phyloP scores from a whole-genome alignment of 2,797 vertebrate genomes.

The Sternotherus odoratus region DNA sequence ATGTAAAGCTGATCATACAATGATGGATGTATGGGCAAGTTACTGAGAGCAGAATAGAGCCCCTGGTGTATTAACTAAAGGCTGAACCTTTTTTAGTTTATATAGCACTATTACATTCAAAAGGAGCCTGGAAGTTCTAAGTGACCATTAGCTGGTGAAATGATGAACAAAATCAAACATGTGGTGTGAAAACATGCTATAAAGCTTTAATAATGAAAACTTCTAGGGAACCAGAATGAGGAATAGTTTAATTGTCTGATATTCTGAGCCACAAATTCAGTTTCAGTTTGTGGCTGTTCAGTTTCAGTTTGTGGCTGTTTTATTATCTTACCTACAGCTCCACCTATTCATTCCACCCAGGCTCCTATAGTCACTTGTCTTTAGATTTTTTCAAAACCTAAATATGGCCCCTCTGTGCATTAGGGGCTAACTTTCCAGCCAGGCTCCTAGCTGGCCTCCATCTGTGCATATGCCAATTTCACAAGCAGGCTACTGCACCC shows the following conservation, averaged over 20 bases:
- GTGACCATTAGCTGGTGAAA: background rate
- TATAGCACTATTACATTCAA: background rate
- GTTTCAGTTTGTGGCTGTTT: background rate
- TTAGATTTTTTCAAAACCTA: background rate
- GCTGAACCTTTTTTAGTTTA: background rate
- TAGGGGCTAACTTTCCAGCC: background rate
- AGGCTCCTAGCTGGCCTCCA: background rate
- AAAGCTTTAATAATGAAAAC: background rate
- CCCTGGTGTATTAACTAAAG: background rate
- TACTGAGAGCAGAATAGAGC: background rate
- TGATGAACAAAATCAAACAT: background rate
- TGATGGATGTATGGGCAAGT: background rate
- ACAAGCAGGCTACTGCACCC: background rate
- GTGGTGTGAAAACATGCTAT: background rate
- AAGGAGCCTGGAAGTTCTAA: background rate
- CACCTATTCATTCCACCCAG: fast-evolving
- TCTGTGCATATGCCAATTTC: background rate
- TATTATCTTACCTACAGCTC: background rate
- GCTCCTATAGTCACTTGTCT: background rate
- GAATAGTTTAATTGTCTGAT: background rate
- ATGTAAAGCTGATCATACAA: background rate
- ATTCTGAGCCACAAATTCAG: background rate
- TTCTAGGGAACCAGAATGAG: background rate
- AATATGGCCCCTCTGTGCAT: background rate
- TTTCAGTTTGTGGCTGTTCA: no score